Conservation (phyloP, 2,797 vertebrate species). For the Galago senegalensis region DNA sequence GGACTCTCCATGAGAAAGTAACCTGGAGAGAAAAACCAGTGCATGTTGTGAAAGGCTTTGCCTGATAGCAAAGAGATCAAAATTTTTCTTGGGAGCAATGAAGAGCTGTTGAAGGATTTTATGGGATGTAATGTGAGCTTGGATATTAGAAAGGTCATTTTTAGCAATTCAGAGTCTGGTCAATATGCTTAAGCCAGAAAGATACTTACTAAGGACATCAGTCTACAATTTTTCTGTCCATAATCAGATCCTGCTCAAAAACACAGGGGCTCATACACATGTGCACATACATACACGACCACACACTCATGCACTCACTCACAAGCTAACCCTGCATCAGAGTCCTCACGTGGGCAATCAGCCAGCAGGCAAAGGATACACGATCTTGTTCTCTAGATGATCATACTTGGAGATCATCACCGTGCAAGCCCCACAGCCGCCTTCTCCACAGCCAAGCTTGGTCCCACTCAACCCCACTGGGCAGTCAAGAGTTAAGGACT, state of each 20-base stretch:
- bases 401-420: conserved; percentile 96
- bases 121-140: too few species aligned
- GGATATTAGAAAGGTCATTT: conserved; percentile 17
- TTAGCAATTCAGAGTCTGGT: neutral
- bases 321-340: neutral
- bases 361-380: conserved; percentile 93
- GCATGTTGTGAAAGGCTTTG: neutral
- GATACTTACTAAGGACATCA: neutral
- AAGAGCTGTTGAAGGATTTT: neutral
- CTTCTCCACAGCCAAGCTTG: conserved; percentile 97
- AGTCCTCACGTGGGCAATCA: too few species aligned
- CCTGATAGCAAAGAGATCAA: neutral
- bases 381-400: conserved; percentile 88
- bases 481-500: conserved; percentile 89
- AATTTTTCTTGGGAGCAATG: neutral
- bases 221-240: neutral
- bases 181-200: neutral
- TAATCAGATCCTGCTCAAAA: neutral
- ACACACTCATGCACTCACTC: neutral
- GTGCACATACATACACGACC: too few species aligned
- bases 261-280: too few species aligned
- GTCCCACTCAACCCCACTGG: conserved; percentile 96
- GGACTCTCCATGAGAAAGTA: neutral
- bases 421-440: conserved; percentile 97
- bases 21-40: neutral